A percentile compares a stretch with the other conserved stretches of the same genome.
Evolutionary conservation across 30 jellyfish, hydroid and myxozoan genomes (phyloP).

Genomic region (Chironex yamaguchii): DNA sequence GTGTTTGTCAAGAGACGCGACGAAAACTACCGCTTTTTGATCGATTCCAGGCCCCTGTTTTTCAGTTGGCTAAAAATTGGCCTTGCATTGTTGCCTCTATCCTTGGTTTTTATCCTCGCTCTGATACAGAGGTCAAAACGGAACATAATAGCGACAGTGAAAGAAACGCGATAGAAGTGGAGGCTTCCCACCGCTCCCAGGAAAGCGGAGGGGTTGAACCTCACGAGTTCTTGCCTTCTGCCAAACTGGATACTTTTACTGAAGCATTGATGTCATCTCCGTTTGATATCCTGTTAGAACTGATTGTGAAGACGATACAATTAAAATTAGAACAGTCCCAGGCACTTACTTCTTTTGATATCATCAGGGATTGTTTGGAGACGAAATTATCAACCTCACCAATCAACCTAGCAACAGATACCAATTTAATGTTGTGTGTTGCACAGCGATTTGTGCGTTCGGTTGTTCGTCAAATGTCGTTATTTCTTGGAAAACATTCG

Average conservation of each 20-base stretch:
- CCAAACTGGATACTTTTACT: constrained; percentile 56
- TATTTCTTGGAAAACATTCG: constrained; percentile 70
- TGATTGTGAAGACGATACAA: constrained; percentile 28
- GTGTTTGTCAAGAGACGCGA: neutral
- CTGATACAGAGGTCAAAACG: neutral
- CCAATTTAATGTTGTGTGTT: constrained; percentile 31
- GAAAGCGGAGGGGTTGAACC: neutral
- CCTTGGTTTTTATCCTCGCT: constrained; percentile 3
- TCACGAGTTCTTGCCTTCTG: neutral
- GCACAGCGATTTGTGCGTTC: constrained; percentile 85
- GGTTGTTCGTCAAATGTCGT: constrained; percentile 82
- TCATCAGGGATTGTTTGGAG: neutral
- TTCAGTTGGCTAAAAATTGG: constrained; percentile 65
- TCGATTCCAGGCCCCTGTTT: constrained; percentile 50
- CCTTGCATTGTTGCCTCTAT: constrained; percentile 60
- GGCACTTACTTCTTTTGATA: neutral
- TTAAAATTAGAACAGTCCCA: neutral
- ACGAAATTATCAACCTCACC: constrained; percentile 20
- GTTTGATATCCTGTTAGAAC: constrained; percentile 35
- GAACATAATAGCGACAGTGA: neutral
- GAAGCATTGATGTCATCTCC: constrained; percentile 47
- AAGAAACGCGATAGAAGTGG: neutral
- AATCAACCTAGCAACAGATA: constrained; percentile 9
- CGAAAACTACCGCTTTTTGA: neutral
- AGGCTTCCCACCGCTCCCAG: neutral